Evolutionary conservation across 2,888 invertebrate species (phyloP).

Genomic region (Rapana venosa): DNA sequence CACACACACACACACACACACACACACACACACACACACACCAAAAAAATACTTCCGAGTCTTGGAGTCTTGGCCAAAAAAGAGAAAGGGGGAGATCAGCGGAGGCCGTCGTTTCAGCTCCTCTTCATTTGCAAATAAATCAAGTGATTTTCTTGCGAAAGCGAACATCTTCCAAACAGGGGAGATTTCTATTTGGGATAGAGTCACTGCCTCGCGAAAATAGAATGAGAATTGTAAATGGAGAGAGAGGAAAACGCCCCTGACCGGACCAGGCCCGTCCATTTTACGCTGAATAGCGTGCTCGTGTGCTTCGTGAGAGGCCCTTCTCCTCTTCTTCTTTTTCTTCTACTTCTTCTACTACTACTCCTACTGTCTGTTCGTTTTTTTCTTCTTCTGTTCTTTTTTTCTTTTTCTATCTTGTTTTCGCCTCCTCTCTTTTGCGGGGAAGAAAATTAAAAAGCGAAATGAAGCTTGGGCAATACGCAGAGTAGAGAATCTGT

Average conservation of each 20-base stretch:
- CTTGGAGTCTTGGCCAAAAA: neutral
- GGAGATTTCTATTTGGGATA: conserved; percentile 39
- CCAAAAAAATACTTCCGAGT: too few species aligned
- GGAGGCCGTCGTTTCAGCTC: conserved; percentile 28
- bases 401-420: neutral
- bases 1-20: too few species aligned
- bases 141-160: conserved; percentile 35
- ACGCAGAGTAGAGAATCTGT: conserved; percentile 19
- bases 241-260: neutral
- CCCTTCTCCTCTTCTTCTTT: neutral
- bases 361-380: neutral
- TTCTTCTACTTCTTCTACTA: neutral
- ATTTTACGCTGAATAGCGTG: conserved; percentile 6
- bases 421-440: neutral
- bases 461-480: conserved; percentile 32
- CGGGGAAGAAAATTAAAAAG: conserved; percentile 31
- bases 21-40: too few species aligned
- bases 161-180: conserved; percentile 39
- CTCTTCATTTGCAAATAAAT: conserved; percentile 41
- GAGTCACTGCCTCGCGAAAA: conserved; percentile 34
- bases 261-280: neutral
- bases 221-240: conserved; percentile 38
- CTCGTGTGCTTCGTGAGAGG: conserved; percentile 3
- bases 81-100: conserved; percentile 16
- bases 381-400: neutral